Percentiles rank a stretch among this genome's conserved stretches.
Conservation (phyloP, 1,140 invertebrate species). For the Hycleus cichorii region DNA sequence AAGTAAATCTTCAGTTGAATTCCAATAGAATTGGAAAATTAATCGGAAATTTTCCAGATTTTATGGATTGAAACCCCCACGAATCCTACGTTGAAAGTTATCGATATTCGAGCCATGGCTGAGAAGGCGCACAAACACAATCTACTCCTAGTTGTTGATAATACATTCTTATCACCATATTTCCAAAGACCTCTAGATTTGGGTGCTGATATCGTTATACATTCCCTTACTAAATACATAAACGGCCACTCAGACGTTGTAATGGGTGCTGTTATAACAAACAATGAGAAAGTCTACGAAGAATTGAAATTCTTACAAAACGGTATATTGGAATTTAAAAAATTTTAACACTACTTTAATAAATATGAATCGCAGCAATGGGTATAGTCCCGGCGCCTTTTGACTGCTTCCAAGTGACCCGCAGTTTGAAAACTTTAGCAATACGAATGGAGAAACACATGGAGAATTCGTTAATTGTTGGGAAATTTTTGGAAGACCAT, state of each 20-base stretch:
- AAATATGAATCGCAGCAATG: slow-evolving; percentile 53
- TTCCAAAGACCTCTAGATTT: slow-evolving; percentile 71
- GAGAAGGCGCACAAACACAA: slow-evolving; percentile 52
- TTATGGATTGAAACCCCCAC: slow-evolving; percentile 94
- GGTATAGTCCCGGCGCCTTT: slow-evolving; percentile 93
- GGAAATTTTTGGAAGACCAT: slow-evolving; percentile 72
- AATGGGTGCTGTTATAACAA: slow-evolving; percentile 59
- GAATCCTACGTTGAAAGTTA: slow-evolving; percentile 91
- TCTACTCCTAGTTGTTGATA: slow-evolving; percentile 88
- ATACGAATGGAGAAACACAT: slow-evolving; percentile 87
- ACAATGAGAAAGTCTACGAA: slow-evolving; percentile 59
- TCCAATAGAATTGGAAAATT: background rate
- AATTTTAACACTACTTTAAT: background rate
- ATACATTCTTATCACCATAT: slow-evolving; percentile 81
- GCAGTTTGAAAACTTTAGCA: slow-evolving; percentile 90
- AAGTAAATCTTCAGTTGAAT: slow-evolving; percentile 47
- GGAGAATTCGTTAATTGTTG: slow-evolving; percentile 68
- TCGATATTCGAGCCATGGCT: slow-evolving; percentile 75
- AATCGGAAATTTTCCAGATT: background rate
- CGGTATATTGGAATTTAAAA: slow-evolving; percentile 47
- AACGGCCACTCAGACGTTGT: slow-evolving; percentile 82
- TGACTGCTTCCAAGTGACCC: slow-evolving; percentile 89
- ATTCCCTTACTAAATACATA: slow-evolving; percentile 82
- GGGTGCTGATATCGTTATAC: slow-evolving; percentile 71
- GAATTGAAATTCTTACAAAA: slow-evolving; percentile 84